A percentile compares a stretch with the other conserved stretches of the same genome.
Conservation (phyloP, 2,797 vertebrate genomes). For the Cercopithecus hamlyni region DNA sequence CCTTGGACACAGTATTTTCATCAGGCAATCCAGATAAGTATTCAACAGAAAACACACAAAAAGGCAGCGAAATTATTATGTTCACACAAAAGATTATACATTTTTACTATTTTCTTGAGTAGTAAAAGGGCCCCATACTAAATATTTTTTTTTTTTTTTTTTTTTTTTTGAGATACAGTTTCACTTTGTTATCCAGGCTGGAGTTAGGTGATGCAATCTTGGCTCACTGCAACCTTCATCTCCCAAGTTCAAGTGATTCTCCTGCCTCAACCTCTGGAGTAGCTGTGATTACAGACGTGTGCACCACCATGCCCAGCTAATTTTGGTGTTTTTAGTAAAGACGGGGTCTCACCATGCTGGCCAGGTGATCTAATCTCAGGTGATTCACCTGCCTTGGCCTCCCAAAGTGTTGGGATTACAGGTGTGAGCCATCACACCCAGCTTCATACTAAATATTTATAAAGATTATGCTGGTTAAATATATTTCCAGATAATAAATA, state of each 20-base stretch:
- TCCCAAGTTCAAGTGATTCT: neutral
- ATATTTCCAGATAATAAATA: neutral
- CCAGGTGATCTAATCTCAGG: neutral
- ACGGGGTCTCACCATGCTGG: neutral
- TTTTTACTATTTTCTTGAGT: neutral
- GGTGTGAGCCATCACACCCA: neutral
- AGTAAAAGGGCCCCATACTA: neutral
- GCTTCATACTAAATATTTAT: neutral
- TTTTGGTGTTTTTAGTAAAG: neutral
- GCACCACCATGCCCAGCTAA: neutral
- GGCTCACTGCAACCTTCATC: neutral
- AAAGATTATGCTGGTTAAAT: neutral
- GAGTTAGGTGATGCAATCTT: neutral
- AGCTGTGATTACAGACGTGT: neutral
- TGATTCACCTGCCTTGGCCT: neutral
- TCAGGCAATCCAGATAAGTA: neutral
- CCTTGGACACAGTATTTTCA: neutral
- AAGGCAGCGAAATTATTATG: neutral
- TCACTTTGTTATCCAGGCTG: neutral
- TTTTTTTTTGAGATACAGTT: neutral
- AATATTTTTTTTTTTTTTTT: neutral
- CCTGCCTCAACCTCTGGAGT: neutral
- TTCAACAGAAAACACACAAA: slow-evolving; percentile 8
- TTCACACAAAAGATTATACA: neutral
- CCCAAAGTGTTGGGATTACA: neutral